Percentiles rank a stretch among this genome's conserved stretches.
These are phyloP conservation scores for Oscheius sp. DNA, from an alignment of 2,888 invertebrate species.

Conservation along the genomic window DNA sequence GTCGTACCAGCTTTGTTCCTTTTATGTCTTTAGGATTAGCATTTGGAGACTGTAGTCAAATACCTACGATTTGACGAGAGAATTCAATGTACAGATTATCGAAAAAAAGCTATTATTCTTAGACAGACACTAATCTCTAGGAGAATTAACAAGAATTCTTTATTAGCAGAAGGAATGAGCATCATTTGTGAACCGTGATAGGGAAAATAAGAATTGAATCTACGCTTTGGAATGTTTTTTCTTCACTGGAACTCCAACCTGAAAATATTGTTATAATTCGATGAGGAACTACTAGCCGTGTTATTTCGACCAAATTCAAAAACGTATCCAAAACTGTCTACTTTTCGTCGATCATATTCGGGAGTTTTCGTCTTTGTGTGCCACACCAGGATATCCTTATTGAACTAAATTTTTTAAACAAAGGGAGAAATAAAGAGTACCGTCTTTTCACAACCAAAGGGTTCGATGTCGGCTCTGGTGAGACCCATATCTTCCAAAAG, in stretches of 20 bases:
- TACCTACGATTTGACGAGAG: too few species aligned
- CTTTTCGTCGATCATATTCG: background rate
- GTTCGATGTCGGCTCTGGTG: slow-evolving; percentile 49
- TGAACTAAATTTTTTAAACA: slow-evolving; percentile 12
- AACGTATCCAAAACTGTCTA: slow-evolving; percentile 1
- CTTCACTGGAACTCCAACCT: slow-evolving; percentile 8
- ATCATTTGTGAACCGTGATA: background rate
- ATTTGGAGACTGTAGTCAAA: too few species aligned
- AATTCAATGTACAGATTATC: too few species aligned
- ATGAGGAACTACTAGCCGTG: background rate
- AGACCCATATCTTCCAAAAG: slow-evolving; percentile 55
- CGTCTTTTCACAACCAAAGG: slow-evolving; percentile 49
- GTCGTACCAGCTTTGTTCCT: too few species aligned
- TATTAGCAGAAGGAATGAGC: too few species aligned
- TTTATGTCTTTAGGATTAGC: too few species aligned
- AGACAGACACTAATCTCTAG: too few species aligned
- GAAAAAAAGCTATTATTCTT: too few species aligned
- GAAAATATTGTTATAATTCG: background rate
- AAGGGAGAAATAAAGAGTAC: slow-evolving; percentile 14
- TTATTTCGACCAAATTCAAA: slow-evolving; percentile 12
- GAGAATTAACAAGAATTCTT: too few species aligned
- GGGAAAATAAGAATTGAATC: background rate
- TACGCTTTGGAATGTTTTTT: background rate
- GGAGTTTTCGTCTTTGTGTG: slow-evolving; percentile 42
- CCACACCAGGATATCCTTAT: slow-evolving; percentile 49